Base-by-base conservation (phyloP, 2,113 vertebrate genomes). In the Daphoenositta chrysoptera region DNA sequence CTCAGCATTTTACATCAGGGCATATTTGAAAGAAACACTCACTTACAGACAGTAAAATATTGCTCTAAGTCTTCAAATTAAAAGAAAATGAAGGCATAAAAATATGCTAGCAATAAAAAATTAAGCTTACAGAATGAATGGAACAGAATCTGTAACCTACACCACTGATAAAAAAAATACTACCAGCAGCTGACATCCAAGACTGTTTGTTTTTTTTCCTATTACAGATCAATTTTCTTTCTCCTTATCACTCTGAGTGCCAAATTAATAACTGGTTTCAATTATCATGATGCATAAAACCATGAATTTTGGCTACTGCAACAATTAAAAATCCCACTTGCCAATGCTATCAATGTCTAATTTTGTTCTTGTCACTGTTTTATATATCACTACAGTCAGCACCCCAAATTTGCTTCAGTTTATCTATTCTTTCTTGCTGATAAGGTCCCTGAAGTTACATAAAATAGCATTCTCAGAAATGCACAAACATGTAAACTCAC, bases 1-100 rank as follows among this genome's bases (percentile, higher is more conserved):
- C 82, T 87, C 80, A 80, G 92, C 93, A 73, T 80, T 97, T 96
- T 95, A 94, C 58, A 83, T 91, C 63, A 79, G 53, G 87, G 78
- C 83, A 76, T 61, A 60, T 88, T 86, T 90, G 73, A 93, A 93
- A 92, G 81, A 65, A 96, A 88, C 4, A 11, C n/a, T 91, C 48
- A 86, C 58, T 91, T 95, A 65, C 4, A 92, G 86, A 78, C n/a
- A 87, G 71, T 47, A 89, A 92, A 94, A 88, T 40, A 80, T 73
- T 82, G 63, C 58, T 78, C 15, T 56, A 69, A 66, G 61, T 90
- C 73, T 91, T 94, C 47, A 84, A 82, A 96, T 94, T 96, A 94
- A 93, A 96, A 93, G 42, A 72, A 76, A 90, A 88, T 44, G 9
- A 70, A 82, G 42, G 19, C 71, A 91, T 86, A 69, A 96, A 90